These are phyloP conservation scores for Microchrysa polita DNA, from an alignment of 2,888 invertebrate genomes.

Conservation along the genomic window DNA sequence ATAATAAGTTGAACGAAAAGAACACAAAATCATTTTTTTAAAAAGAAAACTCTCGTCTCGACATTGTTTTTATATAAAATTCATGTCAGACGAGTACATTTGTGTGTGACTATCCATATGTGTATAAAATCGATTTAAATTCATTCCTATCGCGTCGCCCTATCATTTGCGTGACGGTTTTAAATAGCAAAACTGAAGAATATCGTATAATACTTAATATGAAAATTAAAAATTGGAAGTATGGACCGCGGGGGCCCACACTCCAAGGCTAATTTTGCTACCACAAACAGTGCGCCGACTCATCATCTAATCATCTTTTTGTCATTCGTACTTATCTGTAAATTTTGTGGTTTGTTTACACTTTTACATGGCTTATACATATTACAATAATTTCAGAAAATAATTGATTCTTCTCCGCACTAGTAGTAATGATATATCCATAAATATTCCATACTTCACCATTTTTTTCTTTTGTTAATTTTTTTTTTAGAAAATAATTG, in stretches of 20 bases:
- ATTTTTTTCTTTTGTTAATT: slow-evolving; percentile 19
- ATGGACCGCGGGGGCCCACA: neutral
- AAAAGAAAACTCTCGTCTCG: slow-evolving; percentile 27
- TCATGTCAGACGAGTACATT: slow-evolving; percentile 29
- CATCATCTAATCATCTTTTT: neutral
- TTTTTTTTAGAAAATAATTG: slow-evolving; percentile 37
- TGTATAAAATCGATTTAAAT: too few relatives aligned
- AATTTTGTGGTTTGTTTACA: neutral
- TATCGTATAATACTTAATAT: too few relatives aligned
- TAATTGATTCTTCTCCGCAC: neutral
- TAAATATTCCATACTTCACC: neutral
- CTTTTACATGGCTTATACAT: neutral
- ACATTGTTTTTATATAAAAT: slow-evolving; percentile 44
- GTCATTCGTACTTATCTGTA: neutral
- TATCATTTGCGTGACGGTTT: too few relatives aligned
- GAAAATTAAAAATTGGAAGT: too few relatives aligned
- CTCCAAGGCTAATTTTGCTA: slow-evolving; percentile 35
- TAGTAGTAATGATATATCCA: slow-evolving; percentile 20
- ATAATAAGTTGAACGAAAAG: slow-evolving; percentile 16
- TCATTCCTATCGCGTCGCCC: too few relatives aligned
- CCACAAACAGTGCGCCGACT: slow-evolving; percentile 15
- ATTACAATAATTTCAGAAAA: neutral
- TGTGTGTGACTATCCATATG: neutral
- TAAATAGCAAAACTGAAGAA: too few relatives aligned
- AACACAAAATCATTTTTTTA: slow-evolving; percentile 33